Percentiles rank a stretch among this genome's conserved stretches.
Evolutionary conservation across 2,797 vertebrate genomes (phyloP).

Genomic region (Acridotheres tristis): DNA sequence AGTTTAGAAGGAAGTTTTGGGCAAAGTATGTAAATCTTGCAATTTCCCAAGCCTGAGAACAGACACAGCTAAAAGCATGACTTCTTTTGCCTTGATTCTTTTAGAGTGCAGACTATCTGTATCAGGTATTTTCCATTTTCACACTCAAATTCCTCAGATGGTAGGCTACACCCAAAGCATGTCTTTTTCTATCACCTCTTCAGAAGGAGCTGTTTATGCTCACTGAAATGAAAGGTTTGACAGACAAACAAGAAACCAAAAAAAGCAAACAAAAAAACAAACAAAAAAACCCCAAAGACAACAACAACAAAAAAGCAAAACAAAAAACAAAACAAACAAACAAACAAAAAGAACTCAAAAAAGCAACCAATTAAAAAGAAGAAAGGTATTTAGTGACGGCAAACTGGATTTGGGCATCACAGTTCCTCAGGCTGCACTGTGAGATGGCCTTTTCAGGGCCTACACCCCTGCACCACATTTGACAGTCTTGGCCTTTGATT

Average conservation of each 20-base stretch:
- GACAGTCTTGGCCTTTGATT: background rate
- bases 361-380: rapidly evolving
- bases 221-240: background rate
- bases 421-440: background rate
- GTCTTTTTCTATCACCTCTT: background rate
- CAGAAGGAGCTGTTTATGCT: background rate
- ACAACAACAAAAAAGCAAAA: background rate
- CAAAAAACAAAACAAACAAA: background rate
- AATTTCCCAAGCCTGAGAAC: background rate
- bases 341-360: background rate
- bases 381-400: background rate
- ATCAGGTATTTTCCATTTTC: background rate
- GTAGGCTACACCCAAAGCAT: background rate
- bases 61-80: background rate
- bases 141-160: background rate
- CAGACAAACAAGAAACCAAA: background rate
- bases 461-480: background rate
- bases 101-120: background rate
- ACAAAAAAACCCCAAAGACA: background rate
- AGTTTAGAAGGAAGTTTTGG: background rate
- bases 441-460: background rate
- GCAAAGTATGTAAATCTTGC: background rate
- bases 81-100: background rate
- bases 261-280: background rate
- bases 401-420: background rate